Base-by-base conservation (phyloP, 2,113 vertebrate genomes). In the Picathartes gymnocephalus region DNA sequence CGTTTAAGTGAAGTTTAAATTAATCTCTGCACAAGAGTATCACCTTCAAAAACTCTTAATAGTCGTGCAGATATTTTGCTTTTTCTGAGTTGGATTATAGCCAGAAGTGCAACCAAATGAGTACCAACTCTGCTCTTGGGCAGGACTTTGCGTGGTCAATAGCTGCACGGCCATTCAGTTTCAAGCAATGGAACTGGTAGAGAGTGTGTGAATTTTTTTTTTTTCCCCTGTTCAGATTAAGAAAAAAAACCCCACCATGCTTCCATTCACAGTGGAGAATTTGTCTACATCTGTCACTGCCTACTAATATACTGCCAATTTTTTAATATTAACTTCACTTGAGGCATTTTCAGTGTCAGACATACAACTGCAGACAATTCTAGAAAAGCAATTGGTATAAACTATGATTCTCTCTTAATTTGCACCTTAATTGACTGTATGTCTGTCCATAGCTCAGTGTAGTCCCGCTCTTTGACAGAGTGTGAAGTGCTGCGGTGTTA, bases 401-500 rank as follows among this genome's bases (percentile, higher is more conserved):
- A 30, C 35, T 24, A 3, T 53, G 31, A 53, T 45, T 58, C 25
- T 72, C 9, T 35, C n/a, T 81, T 69, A 45, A 81, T 68, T 64
- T 65, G 20, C 23, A 39, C 33, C 33, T 81, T 50, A 40, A 35
- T 50, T 71, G 28, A 42, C 31, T 66, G 14, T 45, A 17, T 68
- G 58, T 58, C 70, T 85, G 20, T 69, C 65, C 33, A 37, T 40
- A 78, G 31, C 51, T 83, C 42, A 21, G 24, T 30, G 39, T 48
- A 57, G 25, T 33, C 14, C 16, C 23, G 20, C 23, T 89, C 66
- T 53, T 39, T 33, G 20, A 35, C 48, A 78, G 48, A 72, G 10
- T 2, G 3, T 50, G 13, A 65, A 33, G 33, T 2, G 2, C 35
- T 39, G 4, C 1, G 1, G 11, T n/a, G 27, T 71, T 83, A 37